Evolutionary conservation across 2,113 vertebrate species (phyloP), one percentile per base, ranked within the genome.

Genomic region (Mustela lutreola): DNA sequence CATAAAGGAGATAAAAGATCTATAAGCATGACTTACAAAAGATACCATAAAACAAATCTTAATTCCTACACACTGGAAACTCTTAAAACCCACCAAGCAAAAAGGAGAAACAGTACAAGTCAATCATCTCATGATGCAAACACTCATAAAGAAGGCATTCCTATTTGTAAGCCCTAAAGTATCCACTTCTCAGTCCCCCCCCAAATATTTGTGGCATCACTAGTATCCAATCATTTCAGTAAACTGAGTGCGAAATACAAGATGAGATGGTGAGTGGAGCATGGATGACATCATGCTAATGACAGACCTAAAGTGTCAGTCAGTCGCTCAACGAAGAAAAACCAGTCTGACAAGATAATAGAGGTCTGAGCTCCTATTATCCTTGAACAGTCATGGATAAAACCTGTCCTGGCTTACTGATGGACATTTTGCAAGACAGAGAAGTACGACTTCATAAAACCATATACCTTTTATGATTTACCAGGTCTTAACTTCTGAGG

Each of bases 401-500:
- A 58, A 36, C 26, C 45, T 14, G n/a, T 33, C 36, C 11, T 75
- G 78, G 60, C 15, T 56, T 73, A 39, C 11, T 36, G 76, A 88
- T 2, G 9, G n/a, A 53, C 16, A 63, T 45, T 92, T 82, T 78
- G n/a, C n/a, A 88, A 83, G 83, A 81, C 12, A 42, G 7, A 86
- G 88, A 97, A 89, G 60, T 63, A 56, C 18, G 58, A 75, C 33
- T 86, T 95, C 73, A 80, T 90, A 60, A 96, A 92, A 78, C 39
- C 14, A n/a, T 56, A 88, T 94, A 93, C 79, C 81, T 97, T 93
- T 97, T 36, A 7, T 58, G 71, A 79, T 91, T 96, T 80, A 97
- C 76, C 60, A 96, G 50, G 5, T 95, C 91, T 91, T 89, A 96
- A 60, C 75, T 94, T 97, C 83, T 89, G 92, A 85, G 83, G 79